phyloP scores from a whole-genome alignment of 2,888 invertebrate species.

The Caenorhabditis sp. region DNA sequence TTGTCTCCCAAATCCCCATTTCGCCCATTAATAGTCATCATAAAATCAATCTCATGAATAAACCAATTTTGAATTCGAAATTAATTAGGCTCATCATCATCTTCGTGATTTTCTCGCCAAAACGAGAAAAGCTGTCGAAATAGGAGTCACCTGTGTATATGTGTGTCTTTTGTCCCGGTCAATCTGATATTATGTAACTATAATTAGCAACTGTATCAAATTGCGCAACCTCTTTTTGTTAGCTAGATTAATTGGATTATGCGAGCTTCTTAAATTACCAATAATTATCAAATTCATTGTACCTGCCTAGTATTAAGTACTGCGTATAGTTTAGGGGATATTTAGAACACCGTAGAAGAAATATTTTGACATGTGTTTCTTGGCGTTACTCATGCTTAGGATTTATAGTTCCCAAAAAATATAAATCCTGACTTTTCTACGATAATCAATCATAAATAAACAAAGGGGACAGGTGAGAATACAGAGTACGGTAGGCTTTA shows the following conservation, averaged over 20 bases:
- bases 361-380: no score
- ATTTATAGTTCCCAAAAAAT: background rate
- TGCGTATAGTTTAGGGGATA: no score
- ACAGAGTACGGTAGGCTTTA: slow-evolving; percentile 4
- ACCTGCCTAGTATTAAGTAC: background rate
- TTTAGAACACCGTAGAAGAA: no score
- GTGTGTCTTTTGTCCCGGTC: background rate
- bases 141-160: no score
- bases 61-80: background rate
- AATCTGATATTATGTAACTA: slow-evolving; percentile 6
- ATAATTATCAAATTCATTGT: background rate
- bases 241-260: background rate
- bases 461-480: background rate
- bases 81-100: background rate
- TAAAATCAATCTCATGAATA: background rate
- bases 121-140: background rate
- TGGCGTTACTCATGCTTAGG: no score
- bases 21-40: background rate
- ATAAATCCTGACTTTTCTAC: background rate
- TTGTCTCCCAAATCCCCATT: background rate
- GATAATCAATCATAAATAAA: slow-evolving; percentile 3
- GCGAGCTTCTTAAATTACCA: background rate
- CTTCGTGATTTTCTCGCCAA: background rate
- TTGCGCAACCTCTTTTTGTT: background rate
- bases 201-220: background rate